Base-by-base conservation (phyloP, 2,797 vertebrate species). In the Triplophysa bombifrons region DNA sequence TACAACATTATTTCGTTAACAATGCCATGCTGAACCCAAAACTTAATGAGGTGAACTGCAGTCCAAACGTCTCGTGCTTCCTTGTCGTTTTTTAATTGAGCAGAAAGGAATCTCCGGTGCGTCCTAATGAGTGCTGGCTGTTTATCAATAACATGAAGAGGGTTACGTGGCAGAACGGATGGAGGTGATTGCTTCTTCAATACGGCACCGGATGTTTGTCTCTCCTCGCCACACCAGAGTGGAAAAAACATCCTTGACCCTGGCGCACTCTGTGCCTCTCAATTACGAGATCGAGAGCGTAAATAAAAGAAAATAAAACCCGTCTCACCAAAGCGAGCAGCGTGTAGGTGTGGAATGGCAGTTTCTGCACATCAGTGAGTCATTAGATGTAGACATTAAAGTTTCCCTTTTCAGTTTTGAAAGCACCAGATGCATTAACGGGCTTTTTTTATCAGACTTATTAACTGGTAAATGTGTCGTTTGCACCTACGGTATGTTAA, bases 161-260 rank as follows among this genome's bases (percentile, higher is more conserved):
- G 65, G 77, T 84, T 82, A 82, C 77, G 78, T 80, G 78, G 83
- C 81, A 80, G 81, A 84, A 80, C 77, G 65, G 80, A 82, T 82
- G 74, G 51, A 77, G 65, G 67, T 76, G 83, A 82, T 84, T 82
- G 77, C 41, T 72, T 82, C 74, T 80, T 80, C 78, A 73, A 76
- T 83, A 77, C 63, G 34, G 38, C 53, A 55, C 73, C 46, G 73
- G 55, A 83, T 80, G 82, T 80, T 83, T 83, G 82, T 77, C 63
- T 76, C 74, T 76, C 51, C 48, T 73, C 78, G 51, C 58, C 30
- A 66, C 51, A 55, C 25, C 27, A 20, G 41, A 64, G 34, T 34
- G n/a, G 76, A 20, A 58, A 44, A 50, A 51, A 60, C 76, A 80
- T 63, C 60, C 76, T 70, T 72, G 69, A 60, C 72, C 82, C 48